phyloP scores from a whole-genome alignment of 2,888 invertebrate genomes.

The Phyllotreta striolata region DNA sequence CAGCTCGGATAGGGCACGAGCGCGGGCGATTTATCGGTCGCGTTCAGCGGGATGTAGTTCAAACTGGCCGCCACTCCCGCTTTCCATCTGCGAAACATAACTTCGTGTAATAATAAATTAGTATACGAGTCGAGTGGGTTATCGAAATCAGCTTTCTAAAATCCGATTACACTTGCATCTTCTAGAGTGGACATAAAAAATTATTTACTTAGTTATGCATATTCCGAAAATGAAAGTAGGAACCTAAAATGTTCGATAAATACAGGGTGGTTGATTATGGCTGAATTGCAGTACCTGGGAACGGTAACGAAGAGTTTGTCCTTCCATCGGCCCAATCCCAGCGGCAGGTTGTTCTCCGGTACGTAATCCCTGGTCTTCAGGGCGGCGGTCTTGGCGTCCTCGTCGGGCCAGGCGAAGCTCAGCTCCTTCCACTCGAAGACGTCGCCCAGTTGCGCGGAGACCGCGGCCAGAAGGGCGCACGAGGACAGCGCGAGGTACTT shows the following conservation, averaged over 20 bases:
- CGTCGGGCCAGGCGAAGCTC: conserved; percentile 72
- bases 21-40: conserved; percentile 72
- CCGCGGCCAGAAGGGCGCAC: conserved; percentile 56
- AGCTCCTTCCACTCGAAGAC: conserved; percentile 76
- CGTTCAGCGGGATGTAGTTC: conserved; percentile 69
- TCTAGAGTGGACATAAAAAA: background rate
- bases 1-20: conserved; percentile 80
- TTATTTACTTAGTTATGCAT: conserved; percentile 1
- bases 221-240: background rate
- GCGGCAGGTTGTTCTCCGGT: conserved; percentile 72
- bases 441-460: conserved; percentile 62
- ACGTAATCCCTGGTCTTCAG: conserved; percentile 69
- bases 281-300: conserved; percentile 63
- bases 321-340: conserved; percentile 76
- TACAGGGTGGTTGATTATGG: conserved; percentile 11
- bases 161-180: too few species aligned
- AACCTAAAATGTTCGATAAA: background rate
- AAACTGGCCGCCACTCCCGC: conserved; percentile 75
- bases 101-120: background rate
- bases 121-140: background rate
- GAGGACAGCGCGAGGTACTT: background rate
- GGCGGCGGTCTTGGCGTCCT: conserved; percentile 67
- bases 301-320: conserved; percentile 75
- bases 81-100: conserved; percentile 64
- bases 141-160: too few species aligned